Percentiles rank a stretch among this genome's conserved stretches.
Evolutionary conservation across 1,140 invertebrate genomes (phyloP).

Genomic region (Popillia japonica): DNA sequence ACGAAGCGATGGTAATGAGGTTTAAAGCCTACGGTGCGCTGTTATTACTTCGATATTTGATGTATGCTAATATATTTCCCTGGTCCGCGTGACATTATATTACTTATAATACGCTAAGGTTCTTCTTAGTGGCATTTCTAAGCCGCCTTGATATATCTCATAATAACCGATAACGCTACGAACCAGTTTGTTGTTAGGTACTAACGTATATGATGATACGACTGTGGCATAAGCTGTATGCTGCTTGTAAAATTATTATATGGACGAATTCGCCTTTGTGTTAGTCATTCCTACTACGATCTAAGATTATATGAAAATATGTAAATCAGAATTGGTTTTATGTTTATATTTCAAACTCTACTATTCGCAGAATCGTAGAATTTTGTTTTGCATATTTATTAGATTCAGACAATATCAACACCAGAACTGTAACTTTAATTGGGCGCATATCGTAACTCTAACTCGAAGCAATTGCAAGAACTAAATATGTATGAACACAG

Average conservation of each 20-base stretch:
- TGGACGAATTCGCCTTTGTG: neutral
- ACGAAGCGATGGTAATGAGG: slow-evolving; percentile 2
- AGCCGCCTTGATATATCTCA: slow-evolving; percentile 4
- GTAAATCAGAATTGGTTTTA: no score
- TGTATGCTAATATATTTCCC: slow-evolving; percentile 15
- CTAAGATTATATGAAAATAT: no score
- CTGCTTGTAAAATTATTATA: neutral
- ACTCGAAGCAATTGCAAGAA: no score
- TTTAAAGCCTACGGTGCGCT: slow-evolving; percentile 17
- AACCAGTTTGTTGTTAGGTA: neutral
- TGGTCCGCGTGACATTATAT: neutral
- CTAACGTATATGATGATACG: neutral
- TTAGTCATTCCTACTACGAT: no score
- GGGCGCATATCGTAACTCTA: no score
- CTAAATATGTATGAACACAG: no score
- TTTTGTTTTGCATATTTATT: no score
- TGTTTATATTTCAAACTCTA: no score
- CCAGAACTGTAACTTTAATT: no score
- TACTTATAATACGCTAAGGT: neutral
- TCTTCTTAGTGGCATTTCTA: neutral
- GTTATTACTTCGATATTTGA: slow-evolving; percentile 15
- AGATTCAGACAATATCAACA: no score
- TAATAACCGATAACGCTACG: slow-evolving; percentile 1
- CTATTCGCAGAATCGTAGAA: no score
- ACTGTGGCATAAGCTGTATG: neutral